Evolutionary conservation across 2,113 vertebrate species (phyloP).

Genomic region (Beaufortia kweichowensis): DNA sequence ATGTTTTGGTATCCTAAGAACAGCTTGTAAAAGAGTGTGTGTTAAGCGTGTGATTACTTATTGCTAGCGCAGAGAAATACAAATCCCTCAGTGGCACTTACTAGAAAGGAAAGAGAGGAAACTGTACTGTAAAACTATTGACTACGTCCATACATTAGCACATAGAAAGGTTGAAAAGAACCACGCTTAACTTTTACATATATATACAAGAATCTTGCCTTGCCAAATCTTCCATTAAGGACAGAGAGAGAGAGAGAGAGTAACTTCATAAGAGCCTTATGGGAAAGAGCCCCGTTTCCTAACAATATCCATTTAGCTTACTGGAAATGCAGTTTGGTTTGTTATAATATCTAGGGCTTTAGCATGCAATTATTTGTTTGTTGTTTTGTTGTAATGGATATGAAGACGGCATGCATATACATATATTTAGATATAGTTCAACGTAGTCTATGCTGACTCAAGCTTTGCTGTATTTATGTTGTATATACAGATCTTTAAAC

Average conservation of each 20-base stretch:
- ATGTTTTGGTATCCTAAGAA: slow-evolving; percentile 29
- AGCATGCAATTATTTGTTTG: slow-evolving; percentile 34
- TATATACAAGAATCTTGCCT: slow-evolving; percentile 31
- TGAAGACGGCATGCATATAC: slow-evolving; percentile 33
- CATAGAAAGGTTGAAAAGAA: slow-evolving; percentile 36
- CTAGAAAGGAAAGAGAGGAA: slow-evolving; percentile 30
- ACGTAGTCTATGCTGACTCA: background rate
- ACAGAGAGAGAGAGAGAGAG: slow-evolving; percentile 15
- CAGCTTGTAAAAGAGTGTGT: background rate
- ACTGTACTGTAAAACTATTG: slow-evolving; percentile 25
- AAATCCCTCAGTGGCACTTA: slow-evolving; percentile 30
- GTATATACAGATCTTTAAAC: background rate
- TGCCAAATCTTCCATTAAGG: slow-evolving; percentile 35
- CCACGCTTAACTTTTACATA: slow-evolving; percentile 35
- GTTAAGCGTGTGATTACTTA: slow-evolving; percentile 36
- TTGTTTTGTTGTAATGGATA: slow-evolving; percentile 26
- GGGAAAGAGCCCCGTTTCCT: slow-evolving; percentile 26
- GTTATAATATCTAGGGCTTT: slow-evolving; percentile 16
- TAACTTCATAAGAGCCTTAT: slow-evolving; percentile 34
- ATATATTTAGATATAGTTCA: background rate
- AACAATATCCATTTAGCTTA: slow-evolving; percentile 41
- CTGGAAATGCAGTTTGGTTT: slow-evolving; percentile 31
- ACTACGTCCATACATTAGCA: slow-evolving; percentile 38
- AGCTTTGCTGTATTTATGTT: background rate
- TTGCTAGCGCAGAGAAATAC: slow-evolving; percentile 39